These are phyloP conservation scores for Drosophila simulans DNA, from an alignment of 1,140 invertebrate species.

Conservation along the genomic window DNA sequence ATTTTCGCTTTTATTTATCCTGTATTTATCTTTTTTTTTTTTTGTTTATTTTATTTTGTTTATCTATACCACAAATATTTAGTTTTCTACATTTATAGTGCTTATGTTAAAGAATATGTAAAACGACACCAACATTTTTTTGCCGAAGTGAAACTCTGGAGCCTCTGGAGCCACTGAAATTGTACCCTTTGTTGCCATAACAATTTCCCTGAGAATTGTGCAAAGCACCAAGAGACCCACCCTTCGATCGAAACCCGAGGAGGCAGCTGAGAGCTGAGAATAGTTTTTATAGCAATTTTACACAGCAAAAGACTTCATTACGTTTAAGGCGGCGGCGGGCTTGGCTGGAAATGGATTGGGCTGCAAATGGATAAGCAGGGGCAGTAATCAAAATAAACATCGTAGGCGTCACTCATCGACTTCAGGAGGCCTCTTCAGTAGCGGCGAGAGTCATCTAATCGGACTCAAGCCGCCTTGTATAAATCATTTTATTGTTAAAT, in stretches of 20 bases:
- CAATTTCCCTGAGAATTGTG: neutral
- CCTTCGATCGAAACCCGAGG: conserved; percentile 9
- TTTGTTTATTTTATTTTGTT: too few relatives aligned
- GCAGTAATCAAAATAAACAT: conserved; percentile 29
- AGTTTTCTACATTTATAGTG: too few relatives aligned
- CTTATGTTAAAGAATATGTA: too few relatives aligned
- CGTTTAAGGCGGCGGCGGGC: conserved; percentile 63
- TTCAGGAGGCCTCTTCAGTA: conserved; percentile 32
- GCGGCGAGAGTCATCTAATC: conserved; percentile 16
- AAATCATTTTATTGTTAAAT: conserved; percentile 78
- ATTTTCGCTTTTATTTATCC: neutral
- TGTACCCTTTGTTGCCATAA: too few relatives aligned
- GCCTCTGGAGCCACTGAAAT: neutral
- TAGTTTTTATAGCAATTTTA: conserved; percentile 81
- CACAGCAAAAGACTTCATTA: conserved; percentile 82
- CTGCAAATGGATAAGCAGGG: conserved; percentile 12
- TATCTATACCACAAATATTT: too few relatives aligned
- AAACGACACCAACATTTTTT: neutral
- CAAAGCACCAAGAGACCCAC: conserved; percentile 1
- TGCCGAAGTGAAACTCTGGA: neutral
- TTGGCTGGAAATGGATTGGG: conserved; percentile 14
- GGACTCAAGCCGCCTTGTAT: conserved; percentile 57
- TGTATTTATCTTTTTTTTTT: too few relatives aligned
- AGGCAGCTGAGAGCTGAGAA: conserved; percentile 48
- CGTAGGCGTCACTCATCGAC: conserved; percentile 3